Conservation (phyloP, 2,888 invertebrate species). For the Cenopis cana region DNA sequence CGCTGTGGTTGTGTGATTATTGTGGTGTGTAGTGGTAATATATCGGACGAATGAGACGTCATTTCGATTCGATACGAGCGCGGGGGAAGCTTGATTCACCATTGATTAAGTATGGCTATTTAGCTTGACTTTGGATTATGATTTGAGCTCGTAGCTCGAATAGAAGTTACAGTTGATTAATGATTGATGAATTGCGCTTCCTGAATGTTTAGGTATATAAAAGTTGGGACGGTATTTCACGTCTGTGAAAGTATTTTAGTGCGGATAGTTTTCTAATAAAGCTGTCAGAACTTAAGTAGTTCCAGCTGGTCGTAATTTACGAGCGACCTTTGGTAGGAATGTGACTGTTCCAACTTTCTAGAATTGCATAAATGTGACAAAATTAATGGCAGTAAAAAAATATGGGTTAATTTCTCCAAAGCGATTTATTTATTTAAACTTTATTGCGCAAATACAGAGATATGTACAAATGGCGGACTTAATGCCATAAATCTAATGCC, state of each 20-base stretch:
- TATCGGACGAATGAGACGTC: conserved; percentile 83
- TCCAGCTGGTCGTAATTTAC: conserved; percentile 39
- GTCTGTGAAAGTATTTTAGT: conserved; percentile 42
- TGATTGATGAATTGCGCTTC: conserved; percentile 37
- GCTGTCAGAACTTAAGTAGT: conserved; percentile 42
- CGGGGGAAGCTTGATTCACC: conserved; percentile 71
- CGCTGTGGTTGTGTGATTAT: conserved; percentile 55
- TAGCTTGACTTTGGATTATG: conserved; percentile 57
- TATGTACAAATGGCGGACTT: too few relatives aligned
- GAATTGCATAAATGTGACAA: conserved; percentile 4
- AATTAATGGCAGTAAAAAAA: not conserved
- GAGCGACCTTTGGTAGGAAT: conserved; percentile 38
- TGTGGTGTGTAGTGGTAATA: conserved; percentile 66
- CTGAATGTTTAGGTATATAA: conserved; percentile 37
- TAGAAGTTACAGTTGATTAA: conserved; percentile 37
- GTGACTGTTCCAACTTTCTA: conserved; percentile 36
- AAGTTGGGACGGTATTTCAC: conserved; percentile 26
- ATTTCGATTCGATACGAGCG: conserved; percentile 79
- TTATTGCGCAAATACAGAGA: too few relatives aligned
- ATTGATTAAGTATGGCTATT: conserved; percentile 80
- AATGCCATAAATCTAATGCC: too few relatives aligned
- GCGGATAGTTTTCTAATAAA: conserved; percentile 44
- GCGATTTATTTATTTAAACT: not conserved
- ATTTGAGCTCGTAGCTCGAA: conserved; percentile 30
- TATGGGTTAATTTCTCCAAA: not conserved